These are phyloP conservation scores for Cepphus grylle DNA, from an alignment of 2,113 vertebrate species.

Conservation along the genomic window DNA sequence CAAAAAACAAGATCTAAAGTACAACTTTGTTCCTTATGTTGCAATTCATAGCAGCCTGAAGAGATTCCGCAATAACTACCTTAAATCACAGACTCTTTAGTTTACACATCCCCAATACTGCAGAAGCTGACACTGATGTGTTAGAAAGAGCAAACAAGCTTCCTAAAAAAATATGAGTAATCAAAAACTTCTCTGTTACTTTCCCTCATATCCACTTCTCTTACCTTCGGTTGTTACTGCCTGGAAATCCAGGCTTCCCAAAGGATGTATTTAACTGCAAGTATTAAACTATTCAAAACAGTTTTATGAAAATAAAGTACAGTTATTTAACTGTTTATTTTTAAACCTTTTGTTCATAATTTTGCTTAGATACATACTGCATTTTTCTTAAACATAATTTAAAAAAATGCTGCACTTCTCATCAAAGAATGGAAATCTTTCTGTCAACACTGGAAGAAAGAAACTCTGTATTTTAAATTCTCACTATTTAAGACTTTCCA, in stretches of 20 bases:
- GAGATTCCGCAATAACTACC: not conserved
- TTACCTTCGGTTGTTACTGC: not conserved
- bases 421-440: not conserved
- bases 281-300: slow-evolving; percentile 4
- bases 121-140: not conserved
- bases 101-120: not conserved
- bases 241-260: slow-evolving; percentile 3
- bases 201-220: not conserved
- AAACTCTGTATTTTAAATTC: not conserved
- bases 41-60: not conserved
- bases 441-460: not conserved
- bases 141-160: not conserved
- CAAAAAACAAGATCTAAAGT: not conserved
- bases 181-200: not conserved
- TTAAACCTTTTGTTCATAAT: not conserved
- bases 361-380: not conserved
- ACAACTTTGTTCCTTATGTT: not conserved
- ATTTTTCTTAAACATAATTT: not conserved
- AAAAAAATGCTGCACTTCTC: not conserved
- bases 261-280: not conserved
- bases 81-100: not conserved
- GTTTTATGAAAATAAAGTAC: not conserved
- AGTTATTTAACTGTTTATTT: not conserved
- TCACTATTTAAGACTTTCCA: not conserved
- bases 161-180: not conserved